These are phyloP conservation scores for Phalangium opilio DNA, from an alignment of 2,888 invertebrate species.

Conservation along the genomic window DNA sequence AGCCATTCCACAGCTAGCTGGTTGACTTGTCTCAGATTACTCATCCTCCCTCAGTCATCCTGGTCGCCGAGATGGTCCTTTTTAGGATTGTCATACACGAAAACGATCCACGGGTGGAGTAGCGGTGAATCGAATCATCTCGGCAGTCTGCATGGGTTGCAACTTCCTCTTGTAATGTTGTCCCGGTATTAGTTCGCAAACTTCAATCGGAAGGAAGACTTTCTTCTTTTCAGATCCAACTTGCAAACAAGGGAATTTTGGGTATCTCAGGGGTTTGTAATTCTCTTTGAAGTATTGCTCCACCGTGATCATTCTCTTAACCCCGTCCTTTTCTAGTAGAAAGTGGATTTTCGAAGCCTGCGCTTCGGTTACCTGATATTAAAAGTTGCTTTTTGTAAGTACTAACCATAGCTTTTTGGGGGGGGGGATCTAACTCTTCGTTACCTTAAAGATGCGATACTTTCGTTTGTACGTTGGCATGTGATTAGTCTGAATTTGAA, in stretches of 20 bases:
- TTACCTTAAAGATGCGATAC: conserved; percentile 8
- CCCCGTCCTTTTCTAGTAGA: neutral
- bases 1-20: too few species aligned
- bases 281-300: conserved; percentile 10
- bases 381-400: too few species aligned
- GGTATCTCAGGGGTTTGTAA: conserved; percentile 8
- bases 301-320: conserved; percentile 4
- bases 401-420: too few species aligned
- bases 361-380: conserved; percentile 7
- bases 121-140: conserved; percentile 16
- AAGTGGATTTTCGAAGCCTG: conserved; percentile 9
- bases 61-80: too few species aligned
- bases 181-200: conserved; percentile 14
- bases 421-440: too few species aligned
- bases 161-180: conserved; percentile 16
- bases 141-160: conserved; percentile 12
- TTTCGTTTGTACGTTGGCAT: conserved; percentile 12
- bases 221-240: conserved; percentile 11
- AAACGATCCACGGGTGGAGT: conserved; percentile 11
- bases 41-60: too few species aligned
- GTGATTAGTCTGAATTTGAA: conserved; percentile 19
- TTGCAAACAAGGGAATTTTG: conserved; percentile 16
- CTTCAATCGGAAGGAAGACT: conserved; percentile 15
- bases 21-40: too few species aligned
- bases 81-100: too few species aligned